phyloP scores from a whole-genome alignment of 2,888 invertebrate species.

The Brassicogethes aeneus region DNA sequence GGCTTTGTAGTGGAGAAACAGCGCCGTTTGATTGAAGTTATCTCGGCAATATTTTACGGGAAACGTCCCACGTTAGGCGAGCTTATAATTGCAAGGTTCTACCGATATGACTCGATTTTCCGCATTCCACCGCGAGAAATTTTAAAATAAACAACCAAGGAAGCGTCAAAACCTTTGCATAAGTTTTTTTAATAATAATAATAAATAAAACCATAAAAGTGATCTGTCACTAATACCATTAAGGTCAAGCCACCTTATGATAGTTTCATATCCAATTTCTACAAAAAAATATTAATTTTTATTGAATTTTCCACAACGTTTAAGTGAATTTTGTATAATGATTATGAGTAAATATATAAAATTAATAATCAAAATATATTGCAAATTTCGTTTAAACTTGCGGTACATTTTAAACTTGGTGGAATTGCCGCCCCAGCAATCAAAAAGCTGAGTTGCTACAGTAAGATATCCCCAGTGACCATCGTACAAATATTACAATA shows the following conservation, averaged over 20 bases:
- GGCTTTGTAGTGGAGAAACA: slow-evolving; percentile 26
- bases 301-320: too few relatives aligned
- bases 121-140: too few relatives aligned
- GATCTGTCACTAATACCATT: too few relatives aligned
- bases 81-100: slow-evolving; percentile 19
- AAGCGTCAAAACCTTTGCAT: too few relatives aligned
- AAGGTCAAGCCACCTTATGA: too few relatives aligned
- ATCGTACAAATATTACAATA: slow-evolving; percentile 14
- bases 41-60: slow-evolving; percentile 21
- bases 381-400: background rate
- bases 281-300: too few relatives aligned
- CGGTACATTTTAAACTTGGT: slow-evolving; percentile 3
- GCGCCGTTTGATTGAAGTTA: slow-evolving; percentile 36
- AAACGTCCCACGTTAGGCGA: slow-evolving; percentile 22
- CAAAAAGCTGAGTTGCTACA: slow-evolving; percentile 6
- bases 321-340: too few relatives aligned
- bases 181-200: too few relatives aligned
- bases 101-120: background rate
- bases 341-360: background rate
- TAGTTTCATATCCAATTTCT: too few relatives aligned
- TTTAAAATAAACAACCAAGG: too few relatives aligned
- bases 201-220: too few relatives aligned
- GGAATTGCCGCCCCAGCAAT: slow-evolving; percentile 5
- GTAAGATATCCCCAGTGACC: slow-evolving; percentile 11
- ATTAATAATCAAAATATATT: too few relatives aligned